These are phyloP conservation scores for roundworm (Caenorhabditis elegans) DNA, from an alignment of 1,140 invertebrate species.

Conservation along the genomic window DNA sequence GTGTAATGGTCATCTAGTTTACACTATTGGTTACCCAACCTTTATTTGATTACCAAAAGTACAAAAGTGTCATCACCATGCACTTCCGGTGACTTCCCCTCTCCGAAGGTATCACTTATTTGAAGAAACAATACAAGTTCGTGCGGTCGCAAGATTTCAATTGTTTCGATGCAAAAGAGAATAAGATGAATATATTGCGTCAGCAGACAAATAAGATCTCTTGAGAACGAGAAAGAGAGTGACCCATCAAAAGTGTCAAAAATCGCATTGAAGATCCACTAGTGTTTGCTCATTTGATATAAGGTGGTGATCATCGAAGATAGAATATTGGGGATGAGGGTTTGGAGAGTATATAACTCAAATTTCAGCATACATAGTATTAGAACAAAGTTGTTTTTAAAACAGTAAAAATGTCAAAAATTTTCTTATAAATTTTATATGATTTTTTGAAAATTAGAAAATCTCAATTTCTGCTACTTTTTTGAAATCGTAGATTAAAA, in stretches of 20 bases:
- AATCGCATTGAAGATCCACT: background rate
- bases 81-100: background rate
- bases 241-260: slow-evolving; percentile 31
- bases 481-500: no score
- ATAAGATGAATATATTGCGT: slow-evolving; percentile 13
- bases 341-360: no score
- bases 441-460: no score
- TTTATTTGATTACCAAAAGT: slow-evolving; percentile 7
- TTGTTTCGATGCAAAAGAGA: background rate
- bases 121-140: slow-evolving; percentile 16
- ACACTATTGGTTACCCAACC: background rate
- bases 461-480: no score
- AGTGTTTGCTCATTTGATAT: background rate
- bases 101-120: background rate
- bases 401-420: no score
- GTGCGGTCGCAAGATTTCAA: background rate
- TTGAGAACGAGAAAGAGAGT: background rate
- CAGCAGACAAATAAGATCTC: slow-evolving; percentile 24
- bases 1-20: background rate
- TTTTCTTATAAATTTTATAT: no score
- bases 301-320: no score
- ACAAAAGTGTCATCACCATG: slow-evolving; percentile 9
- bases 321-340: no score
- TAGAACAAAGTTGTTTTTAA: no score
- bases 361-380: no score